Percentiles rank a stretch among this genome's conserved stretches.
Conservation (phyloP, 2,113 vertebrate genomes). For the Zeus faber region DNA sequence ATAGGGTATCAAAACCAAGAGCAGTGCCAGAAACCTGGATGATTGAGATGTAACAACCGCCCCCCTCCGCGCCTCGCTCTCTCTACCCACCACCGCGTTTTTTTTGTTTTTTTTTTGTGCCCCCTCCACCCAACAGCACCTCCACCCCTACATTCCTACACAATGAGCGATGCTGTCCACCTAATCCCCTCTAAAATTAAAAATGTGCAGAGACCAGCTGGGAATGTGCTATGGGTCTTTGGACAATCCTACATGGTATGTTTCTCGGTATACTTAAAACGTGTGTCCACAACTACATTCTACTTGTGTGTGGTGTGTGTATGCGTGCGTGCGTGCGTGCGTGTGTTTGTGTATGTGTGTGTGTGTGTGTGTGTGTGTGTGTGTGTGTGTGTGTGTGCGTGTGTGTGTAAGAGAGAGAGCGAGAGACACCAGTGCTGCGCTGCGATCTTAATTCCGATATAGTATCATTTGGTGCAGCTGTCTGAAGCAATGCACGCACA, state of each 20-base stretch:
- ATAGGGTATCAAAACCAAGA: slow-evolving; percentile 34
- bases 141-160: slow-evolving; percentile 3
- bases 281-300: neutral
- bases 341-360: too few species aligned
- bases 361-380: slow-evolving; percentile 8
- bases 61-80: too few species aligned
- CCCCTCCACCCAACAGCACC: too few species aligned
- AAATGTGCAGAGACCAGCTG: neutral
- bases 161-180: slow-evolving; percentile 7
- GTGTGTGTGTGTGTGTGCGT: neutral
- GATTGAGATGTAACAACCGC: too few species aligned
- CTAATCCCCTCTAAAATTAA: slow-evolving; percentile 16
- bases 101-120: too few species aligned
- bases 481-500: slow-evolving; percentile 33
- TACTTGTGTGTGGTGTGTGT: too few species aligned
- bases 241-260: neutral
- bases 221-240: slow-evolving; percentile 12
- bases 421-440: neutral
- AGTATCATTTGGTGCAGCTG: slow-evolving; percentile 53
- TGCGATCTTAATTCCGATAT: slow-evolving; percentile 49
- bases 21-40: slow-evolving; percentile 38
- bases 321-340: too few species aligned
- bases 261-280: neutral
- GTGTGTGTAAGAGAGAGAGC: too few species aligned
- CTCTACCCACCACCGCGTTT: neutral